Percentiles rank a stretch among this genome's conserved stretches.
Conservation (phyloP, 2,888 invertebrate species). For the Melolontha melolontha region DNA sequence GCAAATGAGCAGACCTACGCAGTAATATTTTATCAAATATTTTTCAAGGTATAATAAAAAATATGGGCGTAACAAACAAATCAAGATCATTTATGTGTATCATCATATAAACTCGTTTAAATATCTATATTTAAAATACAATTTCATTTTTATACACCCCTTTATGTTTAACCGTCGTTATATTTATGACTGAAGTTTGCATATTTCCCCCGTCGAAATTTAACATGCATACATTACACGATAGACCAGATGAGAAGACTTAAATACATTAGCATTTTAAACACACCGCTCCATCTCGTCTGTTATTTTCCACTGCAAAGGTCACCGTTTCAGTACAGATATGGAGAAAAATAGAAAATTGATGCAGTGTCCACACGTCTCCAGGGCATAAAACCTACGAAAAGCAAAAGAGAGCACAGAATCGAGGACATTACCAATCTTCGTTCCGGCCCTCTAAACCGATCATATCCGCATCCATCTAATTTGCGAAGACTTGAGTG, state of each 20-base stretch:
- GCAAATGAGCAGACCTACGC: too few species aligned
- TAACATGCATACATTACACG: neutral
- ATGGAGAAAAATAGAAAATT: conserved; percentile 1
- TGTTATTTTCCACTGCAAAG: conserved; percentile 13
- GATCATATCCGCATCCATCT: conserved; percentile 42
- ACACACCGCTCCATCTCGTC: neutral
- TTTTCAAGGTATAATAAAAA: too few species aligned
- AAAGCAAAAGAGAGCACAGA: neutral
- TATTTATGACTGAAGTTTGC: too few species aligned
- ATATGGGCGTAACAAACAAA: too few species aligned
- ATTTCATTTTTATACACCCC: too few species aligned
- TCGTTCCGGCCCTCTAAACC: conserved; percentile 23
- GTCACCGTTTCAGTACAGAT: neutral
- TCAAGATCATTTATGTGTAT: too few species aligned
- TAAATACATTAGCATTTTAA: conserved; percentile 26
- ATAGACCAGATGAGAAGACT: neutral
- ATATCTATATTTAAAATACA: too few species aligned
- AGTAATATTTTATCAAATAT: too few species aligned
- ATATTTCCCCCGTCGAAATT: too few species aligned
- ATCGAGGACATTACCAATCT: conserved; percentile 26
- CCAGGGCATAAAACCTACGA: neutral
- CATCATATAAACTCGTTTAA: too few species aligned
- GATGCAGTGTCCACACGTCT: conserved; percentile 3
- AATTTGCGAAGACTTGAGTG: conserved; percentile 32
- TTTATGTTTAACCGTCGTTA: too few species aligned